Conservation (phyloP, 2,113 vertebrate species). For the Illadopsis cleaveri region DNA sequence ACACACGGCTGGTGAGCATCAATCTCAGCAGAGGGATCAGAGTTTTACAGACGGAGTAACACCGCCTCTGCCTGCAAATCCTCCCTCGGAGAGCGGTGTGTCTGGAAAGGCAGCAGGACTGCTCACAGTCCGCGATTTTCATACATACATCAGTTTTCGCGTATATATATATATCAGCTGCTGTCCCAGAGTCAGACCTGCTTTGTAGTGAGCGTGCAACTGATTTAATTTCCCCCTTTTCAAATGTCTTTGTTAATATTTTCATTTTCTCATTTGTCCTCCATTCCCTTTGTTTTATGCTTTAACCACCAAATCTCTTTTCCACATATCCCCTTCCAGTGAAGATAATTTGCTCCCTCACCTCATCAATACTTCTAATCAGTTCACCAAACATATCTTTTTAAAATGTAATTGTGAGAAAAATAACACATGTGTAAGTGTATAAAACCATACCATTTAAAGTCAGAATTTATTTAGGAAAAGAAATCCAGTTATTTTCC, state of each 20-base stretch:
- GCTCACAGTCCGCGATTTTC: not conserved
- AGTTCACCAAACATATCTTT: fast-evolving
- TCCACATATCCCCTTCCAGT: not conserved
- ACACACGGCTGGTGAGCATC: not conserved
- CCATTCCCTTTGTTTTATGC: not conserved
- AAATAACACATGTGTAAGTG: not conserved
- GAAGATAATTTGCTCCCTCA: not conserved
- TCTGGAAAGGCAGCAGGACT: not conserved
- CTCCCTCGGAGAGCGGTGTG: not conserved
- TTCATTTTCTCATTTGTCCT: not conserved
- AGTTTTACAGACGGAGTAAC: not conserved
- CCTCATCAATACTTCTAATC: not conserved
- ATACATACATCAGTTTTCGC: not conserved
- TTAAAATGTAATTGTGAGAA: not conserved
- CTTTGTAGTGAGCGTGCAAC: not conserved
- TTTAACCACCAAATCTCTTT: not conserved
- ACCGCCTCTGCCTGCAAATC: not conserved
- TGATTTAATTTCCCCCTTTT: not conserved
- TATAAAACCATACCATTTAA: not conserved
- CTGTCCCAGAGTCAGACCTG: not conserved
- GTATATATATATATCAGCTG: not conserved
- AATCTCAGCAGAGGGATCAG: not conserved
- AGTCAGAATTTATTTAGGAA: not conserved
- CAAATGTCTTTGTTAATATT: not conserved
- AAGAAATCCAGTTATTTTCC: not conserved